These are phyloP conservation scores for Philonicus albiceps DNA, from an alignment of 2,888 invertebrate genomes.

Conservation along the genomic window DNA sequence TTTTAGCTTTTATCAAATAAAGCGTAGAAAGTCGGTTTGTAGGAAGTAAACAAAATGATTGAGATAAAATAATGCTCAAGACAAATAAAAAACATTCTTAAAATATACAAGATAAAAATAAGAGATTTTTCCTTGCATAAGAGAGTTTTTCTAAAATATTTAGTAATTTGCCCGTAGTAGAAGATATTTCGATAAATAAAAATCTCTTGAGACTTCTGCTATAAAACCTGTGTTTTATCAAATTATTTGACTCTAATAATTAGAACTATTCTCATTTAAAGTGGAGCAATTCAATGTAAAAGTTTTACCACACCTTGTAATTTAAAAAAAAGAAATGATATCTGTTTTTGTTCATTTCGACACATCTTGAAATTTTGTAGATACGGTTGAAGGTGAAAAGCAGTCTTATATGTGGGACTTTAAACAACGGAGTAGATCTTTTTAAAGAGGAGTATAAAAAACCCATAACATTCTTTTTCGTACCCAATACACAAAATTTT, in stretches of 20 bases:
- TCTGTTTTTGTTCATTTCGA: not conserved
- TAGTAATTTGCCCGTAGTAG: not conserved
- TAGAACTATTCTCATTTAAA: not conserved
- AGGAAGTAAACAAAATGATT: not conserved
- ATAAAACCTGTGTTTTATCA: not conserved
- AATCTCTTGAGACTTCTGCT: not conserved
- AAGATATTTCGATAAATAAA: not conserved
- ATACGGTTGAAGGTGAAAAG: not conserved
- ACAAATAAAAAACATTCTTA: not conserved
- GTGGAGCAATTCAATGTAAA: not conserved
- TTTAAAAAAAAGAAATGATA: not conserved
- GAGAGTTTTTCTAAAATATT: not conserved
- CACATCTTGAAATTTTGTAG: not conserved
- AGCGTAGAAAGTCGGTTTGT: not conserved
- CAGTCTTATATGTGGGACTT: not conserved
- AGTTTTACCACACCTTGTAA: not conserved
- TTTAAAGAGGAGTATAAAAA: not conserved
- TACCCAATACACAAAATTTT: not conserved
- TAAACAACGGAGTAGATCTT: not conserved
- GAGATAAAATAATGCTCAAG: not conserved
- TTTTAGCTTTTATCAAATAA: not conserved
- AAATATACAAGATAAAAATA: not conserved
- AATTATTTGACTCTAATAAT: too few relatives aligned
- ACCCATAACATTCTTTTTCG: not conserved
- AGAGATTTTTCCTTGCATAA: not conserved